Base-by-base conservation (phyloP, 2,888 invertebrate genomes). In the Synergus umbraculus region DNA sequence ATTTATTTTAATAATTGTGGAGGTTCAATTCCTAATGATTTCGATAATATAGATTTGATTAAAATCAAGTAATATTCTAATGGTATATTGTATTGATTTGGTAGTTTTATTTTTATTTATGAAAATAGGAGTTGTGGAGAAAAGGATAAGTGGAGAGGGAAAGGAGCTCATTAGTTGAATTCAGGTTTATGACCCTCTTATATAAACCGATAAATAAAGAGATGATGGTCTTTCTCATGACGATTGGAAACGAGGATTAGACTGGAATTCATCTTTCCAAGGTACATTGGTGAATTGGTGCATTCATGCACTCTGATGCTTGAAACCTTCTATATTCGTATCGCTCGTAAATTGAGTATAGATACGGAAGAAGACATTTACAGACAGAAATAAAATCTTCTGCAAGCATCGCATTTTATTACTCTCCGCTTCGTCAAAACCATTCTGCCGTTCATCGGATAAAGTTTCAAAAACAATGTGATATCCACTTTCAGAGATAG, bases 341-440 rank as follows among this genome's bases (percentile, higher is more conserved):
- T 60, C 10, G 22, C 12, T 60, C 60, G 10, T 60, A 22, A 60
- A 60, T 22, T 60, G 60, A 60, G 60, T 22, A 22, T 60, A 10
- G 60, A 60, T 60, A 60, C 12, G 60, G 22, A 60, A 12, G 60
- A 60, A 60, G 60, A 22, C 22, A 60, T 60, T 22, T 60, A 22
- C 60, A 12, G 22, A 60, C 4, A 22, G 22, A 60, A 60, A 60
- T 60, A 22, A 60, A 60, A 60, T 60, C 22, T 60, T 60, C 4
- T 60, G 12, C 60, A 60, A 60, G 60, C 60, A 60, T 60, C 22
- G n/a, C 12, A 60, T 60, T 60, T 60, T 60, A 60, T 60, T 60
- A 60, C 60, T 60, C 60, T 22, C 60, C 22, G 18, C 60, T 22
- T 2, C 10, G 60, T 22, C 60, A 18, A 60, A 22, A 22, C 60